These are phyloP conservation scores for Zaprionus capensis DNA, from an alignment of 1,140 invertebrate genomes.

Conservation along the genomic window DNA sequence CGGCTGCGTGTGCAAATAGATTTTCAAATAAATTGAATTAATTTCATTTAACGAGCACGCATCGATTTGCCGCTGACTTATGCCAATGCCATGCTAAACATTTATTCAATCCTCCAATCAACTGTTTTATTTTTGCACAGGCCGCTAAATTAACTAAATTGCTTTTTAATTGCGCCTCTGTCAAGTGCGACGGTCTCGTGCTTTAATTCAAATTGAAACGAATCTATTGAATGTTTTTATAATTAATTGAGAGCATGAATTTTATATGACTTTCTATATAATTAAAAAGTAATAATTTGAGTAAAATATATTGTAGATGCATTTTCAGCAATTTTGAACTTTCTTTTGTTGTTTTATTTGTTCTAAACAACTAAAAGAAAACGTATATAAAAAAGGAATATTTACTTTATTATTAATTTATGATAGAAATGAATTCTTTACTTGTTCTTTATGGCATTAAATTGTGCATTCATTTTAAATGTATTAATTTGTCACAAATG, in stretches of 20 bases:
- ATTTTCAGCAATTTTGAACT: neutral
- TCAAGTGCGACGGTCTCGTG: slow-evolving; percentile 51
- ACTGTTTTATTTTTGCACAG: slow-evolving; percentile 33
- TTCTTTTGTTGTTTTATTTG: neutral
- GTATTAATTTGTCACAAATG: no score
- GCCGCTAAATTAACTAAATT: slow-evolving; percentile 72
- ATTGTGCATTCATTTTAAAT: no score
- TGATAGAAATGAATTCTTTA: no score
- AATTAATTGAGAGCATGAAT: neutral
- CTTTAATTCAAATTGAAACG: slow-evolving; percentile 66
- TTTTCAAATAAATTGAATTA: slow-evolving; percentile 80
- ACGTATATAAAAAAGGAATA: no score
- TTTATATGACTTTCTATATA: neutral
- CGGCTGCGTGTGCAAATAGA: slow-evolving; percentile 79
- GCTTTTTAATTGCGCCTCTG: slow-evolving; percentile 71
- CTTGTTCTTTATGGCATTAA: no score
- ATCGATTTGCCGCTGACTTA: slow-evolving; percentile 67
- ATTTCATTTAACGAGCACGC: slow-evolving; percentile 66
- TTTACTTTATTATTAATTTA: no score
- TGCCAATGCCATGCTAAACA: slow-evolving; percentile 55
- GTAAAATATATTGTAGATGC: neutral
- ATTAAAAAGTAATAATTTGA: neutral
- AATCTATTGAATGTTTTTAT: neutral
- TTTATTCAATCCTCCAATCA: slow-evolving; percentile 25
- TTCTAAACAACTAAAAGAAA: no score